Base-by-base conservation (phyloP, 2,888 invertebrate species). In the Cataglyphis albicans region DNA sequence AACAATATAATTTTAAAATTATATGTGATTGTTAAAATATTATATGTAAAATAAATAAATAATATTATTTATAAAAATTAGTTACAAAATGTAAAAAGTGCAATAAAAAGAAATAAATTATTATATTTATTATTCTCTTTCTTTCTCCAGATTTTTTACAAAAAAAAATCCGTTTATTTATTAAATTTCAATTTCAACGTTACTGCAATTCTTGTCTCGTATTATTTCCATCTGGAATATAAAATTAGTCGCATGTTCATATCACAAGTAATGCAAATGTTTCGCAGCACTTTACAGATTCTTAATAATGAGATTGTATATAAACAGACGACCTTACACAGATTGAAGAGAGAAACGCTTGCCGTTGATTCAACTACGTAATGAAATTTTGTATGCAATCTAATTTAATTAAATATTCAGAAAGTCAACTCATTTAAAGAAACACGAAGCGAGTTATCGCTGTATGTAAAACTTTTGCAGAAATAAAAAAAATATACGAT, bases 351-450 rank as follows among this genome's bases (percentile, higher is more conserved):
- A 76, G 25, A 63, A 64, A 82, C 55, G 68, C 64, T 76, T 70
- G 76, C 48, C 55, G 76, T 35, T 74, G 74, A 76, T 74, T 68
- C 73, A 75, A 70, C 75, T 70, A 44, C 81, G 65, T 72, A 63
- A 76, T 67, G 82, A 72, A 83, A 87, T 87, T 86, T 86, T 65
- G 68, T 82, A 80, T 81, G 85, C 87, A 57, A 83, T 85, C 82
- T 85, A 63, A 64, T 57, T 76, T 87, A 87, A 87, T 87, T 87
- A 86, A 87, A 85, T 87, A 87, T 87, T 87, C 87, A 80, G 64
- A 82, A 70, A 83, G 87, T 41, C 55, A 82, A 68, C 21, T 48
- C 64, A 80, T 82, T 81, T 80, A 72, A 80, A 63, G 74, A 72
- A 78, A 52, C 61, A 72, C 52, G 59, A 61, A 52, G 55, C 25